These are phyloP conservation scores for Philopotamus ludificatus DNA, from an alignment of 1,140 invertebrate genomes.

Conservation along the genomic window DNA sequence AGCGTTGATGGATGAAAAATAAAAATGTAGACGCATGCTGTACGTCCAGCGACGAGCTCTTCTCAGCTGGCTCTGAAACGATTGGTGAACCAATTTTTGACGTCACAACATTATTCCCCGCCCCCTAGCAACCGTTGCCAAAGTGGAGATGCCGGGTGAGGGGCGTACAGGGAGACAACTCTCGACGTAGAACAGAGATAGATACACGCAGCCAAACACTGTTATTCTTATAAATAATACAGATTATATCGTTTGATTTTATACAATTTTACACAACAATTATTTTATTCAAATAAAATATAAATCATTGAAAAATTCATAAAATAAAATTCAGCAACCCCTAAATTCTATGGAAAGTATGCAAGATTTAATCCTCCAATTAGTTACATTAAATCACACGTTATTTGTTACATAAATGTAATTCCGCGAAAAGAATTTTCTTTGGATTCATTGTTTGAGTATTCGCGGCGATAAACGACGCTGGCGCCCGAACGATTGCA, in stretches of 20 bases:
- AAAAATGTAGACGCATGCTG: no score
- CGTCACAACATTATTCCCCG: constrained; percentile 20
- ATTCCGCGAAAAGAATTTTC: constrained; percentile 31
- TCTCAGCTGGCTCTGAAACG: constrained; percentile 4
- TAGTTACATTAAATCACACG: constrained; percentile 36
- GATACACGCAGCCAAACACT: not conserved
- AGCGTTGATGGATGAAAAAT: no score
- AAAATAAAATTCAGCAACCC: no score
- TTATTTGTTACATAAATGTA: constrained; percentile 26
- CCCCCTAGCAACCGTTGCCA: constrained; percentile 39
- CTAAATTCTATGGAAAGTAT: no score
- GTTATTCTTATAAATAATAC: not conserved
- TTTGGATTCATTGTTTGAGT: constrained; percentile 27
- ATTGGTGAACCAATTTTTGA: constrained; percentile 30
- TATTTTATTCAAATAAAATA: not conserved
- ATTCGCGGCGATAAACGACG: not conserved
- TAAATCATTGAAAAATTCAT: not conserved
- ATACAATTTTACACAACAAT: not conserved
- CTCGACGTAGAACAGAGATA: not conserved
- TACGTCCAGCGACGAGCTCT: constrained; percentile 16
- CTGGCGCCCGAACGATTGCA: not conserved
- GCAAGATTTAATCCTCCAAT: constrained; percentile 38
- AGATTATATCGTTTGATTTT: constrained; percentile 1
- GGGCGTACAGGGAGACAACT: not conserved
- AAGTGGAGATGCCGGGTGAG: constrained; percentile 20